Evolutionary conservation across 2,888 invertebrate species (phyloP), one percentile per base, ranked within the genome.

Genomic region (Tupiocoris notatus): DNA sequence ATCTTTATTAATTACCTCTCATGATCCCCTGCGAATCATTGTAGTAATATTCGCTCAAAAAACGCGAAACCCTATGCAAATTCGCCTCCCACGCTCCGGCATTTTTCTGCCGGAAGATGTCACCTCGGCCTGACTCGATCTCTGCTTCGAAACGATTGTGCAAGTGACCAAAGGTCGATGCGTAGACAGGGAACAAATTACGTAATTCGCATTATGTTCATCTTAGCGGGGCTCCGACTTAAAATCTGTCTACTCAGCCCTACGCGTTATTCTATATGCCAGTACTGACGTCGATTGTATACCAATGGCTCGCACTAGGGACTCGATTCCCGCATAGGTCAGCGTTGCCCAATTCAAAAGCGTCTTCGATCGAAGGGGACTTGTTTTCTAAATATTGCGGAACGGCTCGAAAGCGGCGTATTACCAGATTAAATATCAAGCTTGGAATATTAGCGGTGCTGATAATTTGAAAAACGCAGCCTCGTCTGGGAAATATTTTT

Each of bases 81-180:
- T n/a, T n/a, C n/a, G 12, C 39, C 39, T 39, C 39, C 39, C 39
- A 39, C 39, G 39, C 39, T 39, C 39, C 6, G 12, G 39, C 56
- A 18, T 1, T 9, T 9, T 12, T 9, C 59, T 59, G 59, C 70
- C 70, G 70, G 70, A 70, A 70, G 70, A 24, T 70, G 70, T 70
- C 70, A 70, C 25, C 57, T 12, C 67, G 54, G 21, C 23, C 25
- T 12, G 39, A 58, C 23, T 70, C 9, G 23, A 23, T 59, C 20
- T 12, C 9, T 3, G 39, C 39, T 7, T 39, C 39, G 39, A 39
- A 39, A 39, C 12, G 70, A 70, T 70, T 70, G 70, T 58, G 70
- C 70, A 70, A 70, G 70, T 21, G 54, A 22, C 59, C 58, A 70
- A 70, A 24, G 70, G 67, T 21, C 59, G 25, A 70, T 59, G 70